Percentiles rank a stretch among this genome's conserved stretches.
Conservation (phyloP, 1,140 invertebrate species). For the Tetramorium simillimum region DNA sequence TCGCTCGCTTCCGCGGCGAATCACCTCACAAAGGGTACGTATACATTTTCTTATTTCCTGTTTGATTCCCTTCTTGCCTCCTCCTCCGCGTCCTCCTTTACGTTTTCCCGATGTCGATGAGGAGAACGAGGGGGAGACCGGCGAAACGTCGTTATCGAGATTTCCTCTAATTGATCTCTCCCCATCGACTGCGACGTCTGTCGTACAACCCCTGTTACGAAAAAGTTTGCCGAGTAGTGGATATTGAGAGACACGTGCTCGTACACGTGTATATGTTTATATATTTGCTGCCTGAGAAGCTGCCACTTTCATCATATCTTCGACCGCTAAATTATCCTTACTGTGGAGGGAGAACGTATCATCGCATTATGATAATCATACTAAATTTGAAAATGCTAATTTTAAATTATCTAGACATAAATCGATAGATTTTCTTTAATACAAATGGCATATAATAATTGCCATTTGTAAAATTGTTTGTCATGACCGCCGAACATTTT, state of each 20-base stretch:
- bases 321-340: not conserved
- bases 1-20: constrained; percentile 31
- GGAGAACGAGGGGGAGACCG: not conserved
- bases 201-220: not conserved
- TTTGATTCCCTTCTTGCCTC: constrained; percentile 67
- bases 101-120: constrained; percentile 15
- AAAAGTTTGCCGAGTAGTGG: constrained; percentile 20
- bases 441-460: not conserved
- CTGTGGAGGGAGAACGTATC: not conserved
- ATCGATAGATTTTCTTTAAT: not conserved
- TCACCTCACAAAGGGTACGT: constrained; percentile 51
- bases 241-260: not conserved
- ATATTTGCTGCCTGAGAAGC: not conserved
- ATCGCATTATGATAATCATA: not conserved
- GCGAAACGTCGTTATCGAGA: constrained; percentile 75
- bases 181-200: constrained; percentile 33
- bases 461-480: not conserved
- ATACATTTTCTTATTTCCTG: constrained; percentile 76
- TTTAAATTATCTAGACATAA: not conserved
- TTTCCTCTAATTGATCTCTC: constrained; percentile 79
- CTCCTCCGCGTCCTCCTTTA: constrained; percentile 24
- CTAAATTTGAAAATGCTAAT: not conserved
- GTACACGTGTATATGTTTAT: not conserved
- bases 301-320: constrained; percentile 13
- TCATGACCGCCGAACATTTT: constrained; percentile 1